Evolutionary conservation across 2,888 invertebrate species (phyloP), one percentile per base, ranked within the genome.

Genomic region (Loripinus fragilis): DNA sequence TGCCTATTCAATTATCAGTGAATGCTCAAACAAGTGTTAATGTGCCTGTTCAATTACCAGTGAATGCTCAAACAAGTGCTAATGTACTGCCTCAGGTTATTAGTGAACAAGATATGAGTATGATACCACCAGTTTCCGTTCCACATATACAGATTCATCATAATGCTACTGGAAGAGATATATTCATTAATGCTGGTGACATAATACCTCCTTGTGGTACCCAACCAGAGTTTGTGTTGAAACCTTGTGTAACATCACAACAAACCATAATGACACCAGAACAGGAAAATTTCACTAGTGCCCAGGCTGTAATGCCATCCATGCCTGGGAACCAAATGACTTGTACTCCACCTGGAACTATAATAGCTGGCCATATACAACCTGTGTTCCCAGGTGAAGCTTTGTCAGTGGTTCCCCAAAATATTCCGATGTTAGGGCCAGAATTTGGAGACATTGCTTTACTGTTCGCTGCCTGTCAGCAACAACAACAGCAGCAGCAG

Each of bases 371-470:
- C 1, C 60, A 30, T 2, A 30, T 60, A 33, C 60, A 30, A 60
- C 60, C 30, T 5, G 30, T 60, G 12, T 33, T 60, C 17, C 60
- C 30, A 10, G 33, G 33, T 33, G 60, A 60, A 8, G 17, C 23
- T 30, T 28, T 60, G 60, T 28, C 60, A 5, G 10, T 60, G 1
- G 60, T 60, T 3, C 60, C 60, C 2, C 60, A 60, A 17, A 17
- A 25, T 30, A 55, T 81, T 17, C 81, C 76, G 64, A 65, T 81
- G 50, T 28, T 81, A 17, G 55, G 70, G 8, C 64, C 30, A 17
- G 60, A 60, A 5, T 60, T 60, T 60, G 60, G 60, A 10, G 60
- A 60, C 3, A 20, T 60, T 60, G 60, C 60, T 60, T 17, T 60
- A 52, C 48, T 71, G 2, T 67, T 68, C 33, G 60, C 55, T 7